Percentiles rank a stretch among this genome's conserved stretches.
phyloP scores from a whole-genome alignment of 64 coral and sea anemone species.

The Porites lutea region DNA sequence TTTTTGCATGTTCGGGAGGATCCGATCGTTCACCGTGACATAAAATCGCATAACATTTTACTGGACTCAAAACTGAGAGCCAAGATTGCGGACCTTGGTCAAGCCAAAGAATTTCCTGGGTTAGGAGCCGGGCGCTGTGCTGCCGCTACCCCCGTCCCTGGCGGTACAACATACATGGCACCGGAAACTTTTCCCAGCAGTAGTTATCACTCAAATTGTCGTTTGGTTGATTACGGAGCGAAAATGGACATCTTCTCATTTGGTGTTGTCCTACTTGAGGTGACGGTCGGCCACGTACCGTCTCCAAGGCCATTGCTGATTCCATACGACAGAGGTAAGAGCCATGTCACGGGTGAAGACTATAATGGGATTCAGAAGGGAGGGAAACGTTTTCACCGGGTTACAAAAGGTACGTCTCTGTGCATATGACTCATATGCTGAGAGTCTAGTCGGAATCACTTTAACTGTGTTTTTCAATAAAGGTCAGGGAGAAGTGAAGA shows the following conservation, averaged over 20 bases:
- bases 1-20: slow-evolving; percentile 6
- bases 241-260: slow-evolving; percentile 29
- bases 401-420: no score
- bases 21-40: slow-evolving; percentile 44
- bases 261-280: slow-evolving; percentile 22
- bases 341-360: not conserved
- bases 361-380: not conserved
- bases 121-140: not conserved
- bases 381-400: no score
- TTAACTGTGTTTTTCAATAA: no score
- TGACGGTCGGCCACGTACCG: not conserved
- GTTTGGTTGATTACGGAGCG: slow-evolving; percentile 10
- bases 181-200: slow-evolving; percentile 14
- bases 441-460: no score
- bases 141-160: not conserved
- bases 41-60: slow-evolving; percentile 28
- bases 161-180: not conserved
- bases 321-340: slow-evolving; percentile 8
- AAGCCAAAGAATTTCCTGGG: slow-evolving; percentile 15
- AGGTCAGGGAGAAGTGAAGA: no score
- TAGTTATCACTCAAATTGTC: no score
- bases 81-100: slow-evolving; percentile 35
- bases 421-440: no score
- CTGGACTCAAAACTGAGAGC: slow-evolving; percentile 28
- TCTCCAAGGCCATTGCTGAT: not conserved